phyloP scores from a whole-genome alignment of 2,888 invertebrate species.

The Caenorhabditis auriculariae region DNA sequence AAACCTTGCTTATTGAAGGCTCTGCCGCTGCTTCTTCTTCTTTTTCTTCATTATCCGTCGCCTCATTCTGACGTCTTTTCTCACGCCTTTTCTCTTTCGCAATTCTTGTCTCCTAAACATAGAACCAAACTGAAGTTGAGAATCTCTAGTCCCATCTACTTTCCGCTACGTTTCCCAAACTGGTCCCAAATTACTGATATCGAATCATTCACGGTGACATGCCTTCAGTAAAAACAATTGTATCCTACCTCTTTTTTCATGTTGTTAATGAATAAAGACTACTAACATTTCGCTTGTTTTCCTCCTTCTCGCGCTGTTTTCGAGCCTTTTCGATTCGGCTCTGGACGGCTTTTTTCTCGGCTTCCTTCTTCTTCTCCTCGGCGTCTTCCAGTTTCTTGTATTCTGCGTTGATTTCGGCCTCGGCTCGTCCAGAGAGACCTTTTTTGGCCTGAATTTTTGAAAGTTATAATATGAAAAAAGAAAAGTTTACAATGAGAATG shows the following conservation, averaged over 20 bases:
- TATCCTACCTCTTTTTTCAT: too few relatives aligned
- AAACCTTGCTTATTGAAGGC: too few relatives aligned
- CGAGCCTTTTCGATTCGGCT: slow-evolving; percentile 28
- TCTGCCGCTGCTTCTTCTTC: slow-evolving; percentile 2
- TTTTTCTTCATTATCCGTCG: slow-evolving; percentile 1
- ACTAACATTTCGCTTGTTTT: slow-evolving; percentile 4
- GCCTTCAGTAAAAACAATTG: too few relatives aligned
- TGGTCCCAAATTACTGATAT: slow-evolving; percentile 3
- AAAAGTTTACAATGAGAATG: slow-evolving; percentile 18
- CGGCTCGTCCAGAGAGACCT: slow-evolving; percentile 35
- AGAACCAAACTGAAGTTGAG: too few relatives aligned
- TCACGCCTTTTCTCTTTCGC: slow-evolving; percentile 1
- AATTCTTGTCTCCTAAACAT: slow-evolving; percentile 8
- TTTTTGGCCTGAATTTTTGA: slow-evolving; percentile 24
- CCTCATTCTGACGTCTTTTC: neutral
- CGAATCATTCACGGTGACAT: neutral
- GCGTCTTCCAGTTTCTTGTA: slow-evolving; percentile 33
- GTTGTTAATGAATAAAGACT: too few relatives aligned
- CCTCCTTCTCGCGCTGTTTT: slow-evolving; percentile 21
- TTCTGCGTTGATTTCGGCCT: slow-evolving; percentile 38
- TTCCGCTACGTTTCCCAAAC: slow-evolving; percentile 12
- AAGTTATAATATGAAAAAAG: neutral
- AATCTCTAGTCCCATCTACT: slow-evolving; percentile 11
- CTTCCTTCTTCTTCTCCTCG: slow-evolving; percentile 31
- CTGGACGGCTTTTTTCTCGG: slow-evolving; percentile 31